Conservation (phyloP, 2,113 vertebrate species). For the Eretmochelys imbricata region DNA sequence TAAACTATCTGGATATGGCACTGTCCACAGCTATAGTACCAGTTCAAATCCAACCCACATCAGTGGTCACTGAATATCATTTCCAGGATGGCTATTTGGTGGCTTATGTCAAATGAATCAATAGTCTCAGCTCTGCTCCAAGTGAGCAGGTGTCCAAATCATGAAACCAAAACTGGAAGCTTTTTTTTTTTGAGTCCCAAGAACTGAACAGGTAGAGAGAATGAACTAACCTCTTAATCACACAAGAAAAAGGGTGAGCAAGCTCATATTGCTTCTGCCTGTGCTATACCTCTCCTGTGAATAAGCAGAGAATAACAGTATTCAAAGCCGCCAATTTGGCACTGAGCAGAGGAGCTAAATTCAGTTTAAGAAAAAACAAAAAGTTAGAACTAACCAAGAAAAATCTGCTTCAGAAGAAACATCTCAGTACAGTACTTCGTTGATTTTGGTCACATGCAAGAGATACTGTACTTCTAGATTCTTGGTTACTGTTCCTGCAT, state of each 20-base stretch:
- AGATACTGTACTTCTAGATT: constrained; percentile 52
- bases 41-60: constrained; percentile 36
- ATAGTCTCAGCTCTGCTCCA: neutral
- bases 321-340: constrained; percentile 46
- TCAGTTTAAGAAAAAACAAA: constrained; percentile 22
- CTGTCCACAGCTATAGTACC: constrained; percentile 12
- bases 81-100: neutral
- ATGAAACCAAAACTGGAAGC: neutral
- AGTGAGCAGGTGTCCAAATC: neutral
- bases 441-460: constrained; percentile 55
- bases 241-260: neutral
- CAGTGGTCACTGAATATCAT: constrained; percentile 40
- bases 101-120: neutral
- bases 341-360: constrained; percentile 58
- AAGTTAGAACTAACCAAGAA: constrained; percentile 19
- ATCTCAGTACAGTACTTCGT: constrained; percentile 66
- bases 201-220: neutral
- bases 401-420: constrained; percentile 63
- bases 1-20: neutral
- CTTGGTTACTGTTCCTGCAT: constrained; percentile 64
- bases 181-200: neutral
- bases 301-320: constrained; percentile 31
- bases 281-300: neutral
- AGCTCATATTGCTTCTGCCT: constrained; percentile 15
- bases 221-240: constrained; percentile 8